Conservation (phyloP, 2,888 invertebrate species). For the Pyralis farinalis region DNA sequence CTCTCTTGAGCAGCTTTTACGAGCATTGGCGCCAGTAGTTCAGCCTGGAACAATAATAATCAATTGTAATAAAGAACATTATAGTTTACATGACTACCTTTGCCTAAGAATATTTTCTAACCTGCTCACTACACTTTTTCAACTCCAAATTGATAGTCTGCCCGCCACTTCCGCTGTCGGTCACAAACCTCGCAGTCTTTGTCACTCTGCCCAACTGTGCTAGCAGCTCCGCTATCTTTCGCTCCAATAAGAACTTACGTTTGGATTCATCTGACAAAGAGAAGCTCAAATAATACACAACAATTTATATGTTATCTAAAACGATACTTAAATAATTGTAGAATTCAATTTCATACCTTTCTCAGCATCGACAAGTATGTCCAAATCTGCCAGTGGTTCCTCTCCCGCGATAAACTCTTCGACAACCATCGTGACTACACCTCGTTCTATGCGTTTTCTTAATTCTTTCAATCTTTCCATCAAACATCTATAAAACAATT, state of each 20-base stretch:
- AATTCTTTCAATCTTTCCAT: constrained; percentile 92
- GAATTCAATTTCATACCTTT: constrained; percentile 40
- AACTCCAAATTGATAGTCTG: constrained; percentile 27
- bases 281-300: no score
- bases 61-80: not conserved
- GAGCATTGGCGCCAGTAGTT: constrained; percentile 57
- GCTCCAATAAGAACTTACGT: constrained; percentile 93
- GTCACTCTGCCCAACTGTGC: constrained; percentile 92
- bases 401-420: constrained; percentile 98
- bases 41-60: constrained; percentile 40
- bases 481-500: constrained; percentile 44
- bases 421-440: constrained; percentile 95
- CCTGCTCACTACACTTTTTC: constrained; percentile 43
- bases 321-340: not conserved
- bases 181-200: constrained; percentile 95
- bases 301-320: no score
- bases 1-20: constrained; percentile 63
- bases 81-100: no score
- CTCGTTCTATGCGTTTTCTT: constrained; percentile 93
- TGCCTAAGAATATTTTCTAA: constrained; percentile 12
- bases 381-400: constrained; percentile 85
- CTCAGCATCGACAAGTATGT: constrained; percentile 95
- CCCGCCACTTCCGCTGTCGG: constrained; percentile 34
- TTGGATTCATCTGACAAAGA: constrained; percentile 85
- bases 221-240: constrained; percentile 91